Percentiles rank a stretch among this genome's conserved stretches.
Evolutionary conservation across 2,113 vertebrate species (phyloP).

Genomic region (Mustelus asterias): DNA sequence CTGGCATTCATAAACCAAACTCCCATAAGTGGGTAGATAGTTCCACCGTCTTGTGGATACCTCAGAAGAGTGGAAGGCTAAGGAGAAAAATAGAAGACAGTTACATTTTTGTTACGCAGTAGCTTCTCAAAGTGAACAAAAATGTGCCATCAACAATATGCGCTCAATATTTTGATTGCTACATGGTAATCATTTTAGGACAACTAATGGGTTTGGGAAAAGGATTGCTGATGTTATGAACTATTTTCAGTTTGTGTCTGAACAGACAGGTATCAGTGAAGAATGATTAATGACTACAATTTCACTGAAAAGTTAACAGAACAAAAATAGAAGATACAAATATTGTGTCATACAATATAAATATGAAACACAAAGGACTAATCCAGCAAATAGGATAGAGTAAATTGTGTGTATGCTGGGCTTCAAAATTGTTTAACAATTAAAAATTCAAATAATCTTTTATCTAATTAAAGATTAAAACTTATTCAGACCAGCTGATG

Average conservation of each 20-base stretch:
- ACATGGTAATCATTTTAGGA: not conserved
- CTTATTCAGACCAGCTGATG: not conserved
- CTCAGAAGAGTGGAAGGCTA: too few species aligned
- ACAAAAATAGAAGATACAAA: not conserved
- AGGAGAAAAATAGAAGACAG: not conserved
- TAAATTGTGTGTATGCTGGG: not conserved
- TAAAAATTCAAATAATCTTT: slow-evolving; percentile 2
- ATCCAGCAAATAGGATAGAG: not conserved
- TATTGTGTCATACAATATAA: not conserved
- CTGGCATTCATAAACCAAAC: too few species aligned
- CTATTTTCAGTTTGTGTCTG: not conserved
- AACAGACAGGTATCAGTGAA: not conserved
- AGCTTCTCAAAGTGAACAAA: not conserved
- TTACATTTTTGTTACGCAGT: not conserved
- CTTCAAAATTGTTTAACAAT: slow-evolving; percentile 26
- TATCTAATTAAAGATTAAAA: slow-evolving; percentile 3
- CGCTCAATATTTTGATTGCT: not conserved
- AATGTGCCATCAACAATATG: not conserved
- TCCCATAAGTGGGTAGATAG: too few species aligned
- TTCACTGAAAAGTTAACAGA: not conserved
- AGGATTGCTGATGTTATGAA: not conserved
- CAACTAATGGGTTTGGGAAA: not conserved
- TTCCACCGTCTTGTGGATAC: too few species aligned
- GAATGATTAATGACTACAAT: not conserved
- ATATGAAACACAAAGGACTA: not conserved